Conservation (phyloP, 2,888 invertebrate genomes). For the Ochropleura plecta region DNA sequence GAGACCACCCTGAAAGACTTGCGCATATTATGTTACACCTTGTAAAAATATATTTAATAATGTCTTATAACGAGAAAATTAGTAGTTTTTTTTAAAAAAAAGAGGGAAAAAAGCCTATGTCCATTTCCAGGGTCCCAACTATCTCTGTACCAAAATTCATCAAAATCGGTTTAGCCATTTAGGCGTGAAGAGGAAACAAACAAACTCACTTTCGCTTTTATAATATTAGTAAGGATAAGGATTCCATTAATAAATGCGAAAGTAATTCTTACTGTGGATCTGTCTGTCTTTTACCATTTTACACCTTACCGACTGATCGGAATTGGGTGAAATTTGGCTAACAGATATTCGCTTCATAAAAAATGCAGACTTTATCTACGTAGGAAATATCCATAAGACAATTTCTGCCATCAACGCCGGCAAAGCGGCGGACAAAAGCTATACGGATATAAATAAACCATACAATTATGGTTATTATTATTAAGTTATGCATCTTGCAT, state of each 20-base stretch:
- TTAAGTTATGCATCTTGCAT: conserved; percentile 13
- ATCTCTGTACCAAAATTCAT: too few relatives aligned
- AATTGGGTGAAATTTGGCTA: not conserved
- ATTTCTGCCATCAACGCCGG: not conserved
- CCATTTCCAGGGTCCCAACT: too few relatives aligned
- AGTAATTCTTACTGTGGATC: not conserved
- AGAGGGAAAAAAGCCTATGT: too few relatives aligned
- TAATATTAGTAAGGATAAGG: too few relatives aligned
- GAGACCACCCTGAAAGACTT: too few relatives aligned
- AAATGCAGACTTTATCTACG: not conserved
- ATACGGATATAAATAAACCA: not conserved
- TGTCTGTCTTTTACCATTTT: not conserved
- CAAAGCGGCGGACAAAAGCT: not conserved
- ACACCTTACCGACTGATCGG: not conserved
- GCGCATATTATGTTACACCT: too few relatives aligned
- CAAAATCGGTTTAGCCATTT: too few relatives aligned
- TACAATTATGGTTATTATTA: conserved; percentile 4
- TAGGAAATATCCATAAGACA: not conserved
- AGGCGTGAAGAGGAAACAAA: too few relatives aligned
- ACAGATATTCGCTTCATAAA: not conserved
- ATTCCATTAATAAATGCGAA: not conserved
- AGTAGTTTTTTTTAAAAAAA: too few relatives aligned
- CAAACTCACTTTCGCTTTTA: too few relatives aligned
- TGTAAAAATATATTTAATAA: too few relatives aligned
- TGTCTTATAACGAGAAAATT: not conserved